Evolutionary conservation across 2,888 invertebrate genomes (phyloP).

Genomic region (Argyresthia albistria): DNA sequence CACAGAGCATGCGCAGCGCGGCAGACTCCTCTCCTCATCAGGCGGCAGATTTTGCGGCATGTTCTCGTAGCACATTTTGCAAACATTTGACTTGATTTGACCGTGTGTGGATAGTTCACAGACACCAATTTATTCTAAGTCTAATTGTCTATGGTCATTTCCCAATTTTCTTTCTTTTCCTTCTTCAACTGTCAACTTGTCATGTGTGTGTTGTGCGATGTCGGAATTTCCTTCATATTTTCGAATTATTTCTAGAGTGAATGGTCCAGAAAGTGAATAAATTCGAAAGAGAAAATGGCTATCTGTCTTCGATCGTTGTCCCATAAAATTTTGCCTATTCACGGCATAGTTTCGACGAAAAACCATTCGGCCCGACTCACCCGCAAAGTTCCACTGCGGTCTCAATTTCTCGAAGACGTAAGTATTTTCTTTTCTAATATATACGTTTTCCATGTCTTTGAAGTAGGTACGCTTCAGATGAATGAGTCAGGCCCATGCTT

Average conservation of each 20-base stretch:
- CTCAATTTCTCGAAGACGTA: conserved; percentile 70
- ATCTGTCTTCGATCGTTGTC: conserved; percentile 70
- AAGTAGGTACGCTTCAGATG: neutral
- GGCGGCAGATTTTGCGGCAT: too few species aligned
- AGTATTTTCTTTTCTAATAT: conserved; percentile 26
- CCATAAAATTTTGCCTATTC: conserved; percentile 66
- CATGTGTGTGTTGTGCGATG: conserved; percentile 29
- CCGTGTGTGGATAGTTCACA: too few species aligned
- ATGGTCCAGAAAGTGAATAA: neutral
- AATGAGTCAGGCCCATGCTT: too few species aligned
- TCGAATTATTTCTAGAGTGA: conserved; percentile 22
- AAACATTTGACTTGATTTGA: too few species aligned
- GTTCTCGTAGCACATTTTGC: too few species aligned
- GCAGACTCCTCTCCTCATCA: too few species aligned
- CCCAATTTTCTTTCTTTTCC: too few species aligned
- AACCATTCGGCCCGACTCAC: conserved; percentile 64
- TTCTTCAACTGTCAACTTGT: conserved; percentile 14
- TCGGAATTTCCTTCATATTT: conserved; percentile 34
- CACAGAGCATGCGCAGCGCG: too few species aligned
- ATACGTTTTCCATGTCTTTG: neutral
- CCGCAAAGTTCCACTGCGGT: conserved; percentile 57
- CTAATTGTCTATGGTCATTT: too few species aligned
- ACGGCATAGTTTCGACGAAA: conserved; percentile 66
- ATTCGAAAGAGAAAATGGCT: conserved; percentile 47
- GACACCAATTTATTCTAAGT: too few species aligned